These are phyloP conservation scores for Netelia inedita DNA, from an alignment of 2,888 invertebrate genomes.

Conservation along the genomic window DNA sequence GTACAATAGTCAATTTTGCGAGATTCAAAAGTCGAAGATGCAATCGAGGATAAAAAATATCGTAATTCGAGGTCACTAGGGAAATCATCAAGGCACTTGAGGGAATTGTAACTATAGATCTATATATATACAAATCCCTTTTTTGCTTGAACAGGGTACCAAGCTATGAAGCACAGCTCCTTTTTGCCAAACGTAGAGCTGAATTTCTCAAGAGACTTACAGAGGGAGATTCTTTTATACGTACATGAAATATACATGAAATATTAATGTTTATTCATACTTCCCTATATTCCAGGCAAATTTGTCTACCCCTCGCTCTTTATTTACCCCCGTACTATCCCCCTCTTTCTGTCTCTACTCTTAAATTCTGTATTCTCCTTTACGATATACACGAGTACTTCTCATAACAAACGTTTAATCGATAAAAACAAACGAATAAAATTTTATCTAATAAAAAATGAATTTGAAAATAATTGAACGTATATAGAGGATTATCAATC, in stretches of 20 bases:
- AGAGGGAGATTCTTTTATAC: background rate
- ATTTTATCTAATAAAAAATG: too few relatives aligned
- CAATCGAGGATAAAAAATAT: constrained; percentile 1
- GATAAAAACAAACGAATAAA: too few relatives aligned
- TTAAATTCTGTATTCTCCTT: background rate
- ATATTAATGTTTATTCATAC: constrained; percentile 3
- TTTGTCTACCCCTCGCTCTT: background rate
- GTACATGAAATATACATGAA: background rate
- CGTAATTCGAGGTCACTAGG: constrained; percentile 5
- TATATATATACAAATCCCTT: background rate
- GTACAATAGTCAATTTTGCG: background rate
- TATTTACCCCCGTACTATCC: background rate
- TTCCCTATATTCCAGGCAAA: background rate
- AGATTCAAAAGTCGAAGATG: background rate
- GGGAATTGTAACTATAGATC: background rate
- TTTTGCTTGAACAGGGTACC: background rate
- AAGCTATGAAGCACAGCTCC: background rate
- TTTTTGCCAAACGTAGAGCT: constrained; percentile 11
- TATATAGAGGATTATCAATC: too few relatives aligned
- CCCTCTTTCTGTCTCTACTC: background rate
- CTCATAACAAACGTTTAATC: too few relatives aligned
- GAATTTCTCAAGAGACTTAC: constrained; percentile 12
- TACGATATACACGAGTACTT: background rate
- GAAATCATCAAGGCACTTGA: background rate
- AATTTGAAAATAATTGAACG: too few relatives aligned